These are phyloP conservation scores for Plectrocnemia conspersa DNA, from an alignment of 1,140 invertebrate species.

Conservation along the genomic window DNA sequence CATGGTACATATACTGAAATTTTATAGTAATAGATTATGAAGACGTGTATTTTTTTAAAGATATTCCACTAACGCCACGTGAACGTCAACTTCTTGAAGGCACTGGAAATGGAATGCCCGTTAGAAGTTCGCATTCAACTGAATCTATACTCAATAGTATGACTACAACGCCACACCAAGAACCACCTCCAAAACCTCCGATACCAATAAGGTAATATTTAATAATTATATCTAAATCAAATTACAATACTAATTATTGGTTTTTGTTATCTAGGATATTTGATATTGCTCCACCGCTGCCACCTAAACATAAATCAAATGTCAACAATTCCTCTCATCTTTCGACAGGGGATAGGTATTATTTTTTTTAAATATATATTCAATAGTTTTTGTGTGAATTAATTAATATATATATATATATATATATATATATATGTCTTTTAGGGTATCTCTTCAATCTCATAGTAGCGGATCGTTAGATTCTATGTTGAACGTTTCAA, in stretches of 20 bases:
- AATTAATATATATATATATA: constrained; percentile 3
- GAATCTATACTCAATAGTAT: constrained; percentile 60
- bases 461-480: constrained; percentile 76
- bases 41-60: constrained; percentile 40
- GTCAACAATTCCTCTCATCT: constrained; percentile 47
- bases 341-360: constrained; percentile 47
- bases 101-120: constrained; percentile 42
- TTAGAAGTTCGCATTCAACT: constrained; percentile 62
- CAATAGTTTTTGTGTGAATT: background rate
- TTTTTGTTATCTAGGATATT: constrained; percentile 45
- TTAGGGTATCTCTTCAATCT: constrained; percentile 53
- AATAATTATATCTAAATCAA: background rate
- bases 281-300: constrained; percentile 49
- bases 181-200: constrained; percentile 82
- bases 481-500: constrained; percentile 76
- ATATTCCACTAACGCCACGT: constrained; percentile 76
- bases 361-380: constrained; percentile 15
- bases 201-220: constrained; percentile 62
- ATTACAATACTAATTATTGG: background rate
- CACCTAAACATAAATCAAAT: constrained; percentile 48
- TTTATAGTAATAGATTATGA: background rate
- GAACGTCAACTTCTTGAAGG: constrained; percentile 65
- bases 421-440: constrained; percentile 11
- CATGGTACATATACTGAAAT: constrained; percentile 4
- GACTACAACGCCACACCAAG: constrained; percentile 38